Evolutionary conservation across 1,140 invertebrate species (phyloP).

Genomic region (Atta cephalotes): DNA sequence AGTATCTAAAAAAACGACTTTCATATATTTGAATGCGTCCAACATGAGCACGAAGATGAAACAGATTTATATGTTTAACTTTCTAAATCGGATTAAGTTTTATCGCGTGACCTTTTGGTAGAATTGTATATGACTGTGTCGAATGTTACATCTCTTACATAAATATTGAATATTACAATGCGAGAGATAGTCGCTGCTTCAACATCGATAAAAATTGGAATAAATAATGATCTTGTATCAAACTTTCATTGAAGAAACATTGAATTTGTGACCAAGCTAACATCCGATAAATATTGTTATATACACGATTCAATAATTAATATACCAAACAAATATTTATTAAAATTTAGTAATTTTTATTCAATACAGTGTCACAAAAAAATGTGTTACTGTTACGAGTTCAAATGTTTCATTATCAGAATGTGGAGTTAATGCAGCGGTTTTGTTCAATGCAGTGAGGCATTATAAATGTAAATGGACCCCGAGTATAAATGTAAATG

Average conservation of each 20-base stretch:
- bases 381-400: too few relatives aligned
- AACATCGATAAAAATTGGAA: background rate
- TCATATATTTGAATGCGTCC: background rate
- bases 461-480: background rate
- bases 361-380: too few relatives aligned
- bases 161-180: background rate
- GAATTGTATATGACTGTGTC: background rate
- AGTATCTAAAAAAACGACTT: background rate
- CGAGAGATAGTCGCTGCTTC: background rate
- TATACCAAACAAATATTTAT: too few relatives aligned
- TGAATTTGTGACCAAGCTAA: background rate
- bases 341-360: too few relatives aligned
- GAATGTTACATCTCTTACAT: background rate
- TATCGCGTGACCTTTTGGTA: background rate
- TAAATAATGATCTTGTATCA: background rate
- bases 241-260: background rate
- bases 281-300: background rate
- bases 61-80: slow-evolving; percentile 22
- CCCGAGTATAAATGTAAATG: background rate
- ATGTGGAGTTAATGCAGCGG: background rate
- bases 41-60: background rate
- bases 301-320: too few relatives aligned
- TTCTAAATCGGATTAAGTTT: slow-evolving; percentile 13
- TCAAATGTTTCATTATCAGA: background rate
- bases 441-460: background rate